phyloP scores from a whole-genome alignment of 37 sponge, comb jelly and placozoan species.

The Halichondria panicea region DNA sequence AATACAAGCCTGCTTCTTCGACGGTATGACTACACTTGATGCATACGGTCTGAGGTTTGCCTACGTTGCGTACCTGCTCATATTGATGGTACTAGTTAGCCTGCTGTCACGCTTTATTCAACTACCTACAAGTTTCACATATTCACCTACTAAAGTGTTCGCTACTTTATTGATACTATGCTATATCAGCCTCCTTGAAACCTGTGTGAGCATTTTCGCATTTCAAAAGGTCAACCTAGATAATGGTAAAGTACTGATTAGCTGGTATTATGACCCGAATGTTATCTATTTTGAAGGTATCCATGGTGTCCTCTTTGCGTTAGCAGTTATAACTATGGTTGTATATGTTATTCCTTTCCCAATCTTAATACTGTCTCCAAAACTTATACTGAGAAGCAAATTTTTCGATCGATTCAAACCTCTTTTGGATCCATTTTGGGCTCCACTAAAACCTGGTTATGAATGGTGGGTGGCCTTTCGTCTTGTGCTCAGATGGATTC shows the following conservation, averaged over 20 bases:
- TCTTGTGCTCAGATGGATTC: conserved; percentile 31
- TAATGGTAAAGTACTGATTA: not conserved
- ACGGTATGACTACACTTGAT: conserved; percentile 46
- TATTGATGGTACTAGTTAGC: conserved; percentile 40
- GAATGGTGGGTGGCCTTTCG: conserved; percentile 59
- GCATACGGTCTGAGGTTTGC: conserved; percentile 14
- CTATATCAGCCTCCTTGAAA: conserved; percentile 31
- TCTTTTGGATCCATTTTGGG: conserved; percentile 53
- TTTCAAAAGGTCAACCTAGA: not conserved
- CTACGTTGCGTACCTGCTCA: conserved; percentile 48
- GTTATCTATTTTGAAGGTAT: conserved; percentile 15
- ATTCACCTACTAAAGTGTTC: conserved; percentile 32
- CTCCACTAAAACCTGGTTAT: conserved; percentile 27
- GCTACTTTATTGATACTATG: conserved; percentile 38
- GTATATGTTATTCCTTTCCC: conserved; percentile 31
- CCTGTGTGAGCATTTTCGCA: conserved; percentile 26
- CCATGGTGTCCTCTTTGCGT: conserved; percentile 25
- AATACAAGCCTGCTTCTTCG: conserved; percentile 49
- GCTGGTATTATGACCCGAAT: conserved; percentile 42
- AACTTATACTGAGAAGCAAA: not conserved
- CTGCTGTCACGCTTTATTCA: conserved; percentile 8
- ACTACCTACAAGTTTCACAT: conserved; percentile 8
- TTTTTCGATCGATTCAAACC: conserved; percentile 16
- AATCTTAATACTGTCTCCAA: conserved; percentile 26
- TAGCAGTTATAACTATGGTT: conserved; percentile 14